These are phyloP conservation scores for Hyaena hyaena DNA, from an alignment of 2,113 vertebrate species.

Conservation along the genomic window DNA sequence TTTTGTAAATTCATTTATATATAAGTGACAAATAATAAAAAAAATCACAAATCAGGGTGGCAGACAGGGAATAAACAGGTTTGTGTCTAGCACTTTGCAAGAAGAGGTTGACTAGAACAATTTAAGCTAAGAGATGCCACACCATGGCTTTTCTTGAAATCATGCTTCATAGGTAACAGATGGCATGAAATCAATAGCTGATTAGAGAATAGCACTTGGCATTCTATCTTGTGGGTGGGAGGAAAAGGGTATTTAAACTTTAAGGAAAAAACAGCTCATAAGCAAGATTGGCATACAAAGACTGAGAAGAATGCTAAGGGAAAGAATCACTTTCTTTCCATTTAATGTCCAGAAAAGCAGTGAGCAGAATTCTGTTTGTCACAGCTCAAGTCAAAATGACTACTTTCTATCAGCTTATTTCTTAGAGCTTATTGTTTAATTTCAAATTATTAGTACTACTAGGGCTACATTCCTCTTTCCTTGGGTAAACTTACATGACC, in stretches of 20 bases:
- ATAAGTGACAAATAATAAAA: constrained; percentile 41
- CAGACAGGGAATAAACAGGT: constrained; percentile 60
- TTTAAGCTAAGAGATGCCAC: constrained; percentile 48
- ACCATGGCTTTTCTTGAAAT: constrained; percentile 54
- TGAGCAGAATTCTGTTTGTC: not conserved
- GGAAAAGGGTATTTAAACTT: constrained; percentile 61
- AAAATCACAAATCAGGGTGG: constrained; percentile 26
- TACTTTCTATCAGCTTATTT: not conserved
- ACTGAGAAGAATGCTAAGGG: not conserved
- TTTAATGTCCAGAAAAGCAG: not conserved
- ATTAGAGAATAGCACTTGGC: constrained; percentile 68
- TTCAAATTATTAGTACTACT: not conserved
- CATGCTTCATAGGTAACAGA: constrained; percentile 67
- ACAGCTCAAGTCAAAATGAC: constrained; percentile 15
- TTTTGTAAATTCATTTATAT: constrained; percentile 68
- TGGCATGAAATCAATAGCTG: constrained; percentile 69
- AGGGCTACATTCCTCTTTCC: not conserved
- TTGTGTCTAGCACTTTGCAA: constrained; percentile 56
- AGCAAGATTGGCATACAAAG: not conserved
- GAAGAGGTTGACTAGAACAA: constrained; percentile 36
- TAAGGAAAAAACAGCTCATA: constrained; percentile 7
- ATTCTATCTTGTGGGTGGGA: constrained; percentile 45
- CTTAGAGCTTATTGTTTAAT: not conserved
- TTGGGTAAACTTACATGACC: not conserved
- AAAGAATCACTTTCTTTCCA: not conserved